Base-by-base conservation (phyloP, 2,888 invertebrate species). In the Spilosoma lubricipeda region DNA sequence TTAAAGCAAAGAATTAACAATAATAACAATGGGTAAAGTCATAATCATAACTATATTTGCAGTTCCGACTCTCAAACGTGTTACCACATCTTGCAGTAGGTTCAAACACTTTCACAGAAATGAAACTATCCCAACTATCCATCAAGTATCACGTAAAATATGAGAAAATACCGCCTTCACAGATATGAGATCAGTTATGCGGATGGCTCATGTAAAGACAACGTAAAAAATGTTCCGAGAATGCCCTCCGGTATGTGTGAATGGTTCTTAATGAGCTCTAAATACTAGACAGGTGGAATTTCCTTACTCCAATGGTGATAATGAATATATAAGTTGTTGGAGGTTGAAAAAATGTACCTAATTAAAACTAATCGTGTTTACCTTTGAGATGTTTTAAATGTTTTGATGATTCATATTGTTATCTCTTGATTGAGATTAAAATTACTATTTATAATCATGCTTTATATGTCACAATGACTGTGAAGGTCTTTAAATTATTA, bases 201-300 rank as follows among this genome's bases (percentile, higher is more conserved):
- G 85, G 78, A 81, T 83, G 71, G 73, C 7, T 83, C 77, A 78
- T 77, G 75, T 74, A 65, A 68, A 77, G 52, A 65, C 74, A 59
- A 74, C 70, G 74, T 80, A 80, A 81, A 82, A 82, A 81, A 80
- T 77, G 74, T 83, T 74, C 71, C 69, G 72, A 78, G 82, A 78
- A 84, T 77, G 70, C 69, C 67, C 80, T 23, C 63, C 69, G 87
- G 88, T 80, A 87, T 87, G 86, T 88, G 83, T 89, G 87, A 89
- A 89, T 89, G 83, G 88, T 78, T 79, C 77, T 86, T 88, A 89
- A 86, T 88, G 87, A 87, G 86, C 82, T 86, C 87, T 88, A 83
- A 85, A 86, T 87, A 87, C 85, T 76, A 82, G 76, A 84, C 86
- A 87, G 77, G 76, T 85, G 86, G 88, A 80, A 90, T 89, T 87